Evolutionary conservation across 2,888 invertebrate species (phyloP), one percentile per base, ranked within the genome.

Genomic region (Diloba caeruleocephala): DNA sequence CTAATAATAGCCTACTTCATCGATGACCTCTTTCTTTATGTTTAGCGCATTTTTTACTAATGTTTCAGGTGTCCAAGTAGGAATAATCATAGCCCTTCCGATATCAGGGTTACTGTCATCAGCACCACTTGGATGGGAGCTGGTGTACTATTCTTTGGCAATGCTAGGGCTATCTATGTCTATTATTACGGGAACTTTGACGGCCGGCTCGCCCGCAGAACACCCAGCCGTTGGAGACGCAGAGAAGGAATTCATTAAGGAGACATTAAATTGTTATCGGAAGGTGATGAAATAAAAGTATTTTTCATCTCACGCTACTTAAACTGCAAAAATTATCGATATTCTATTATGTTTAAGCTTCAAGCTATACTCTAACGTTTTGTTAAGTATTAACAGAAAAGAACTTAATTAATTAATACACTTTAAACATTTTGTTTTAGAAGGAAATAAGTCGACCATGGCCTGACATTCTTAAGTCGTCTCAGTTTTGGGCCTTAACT

Each of bases 171-270:
- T 91, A 0, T 82, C 90, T 0, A 82, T 86, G 81, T 85, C 88
- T 0, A 78, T 81, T 0, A 58, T 89, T 6, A 86, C 88, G 65
- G 79, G 71, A 0, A 68, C 87, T 0, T 74, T 92, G 3, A 92
- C 92, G 0, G 84, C 90, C 0, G 82, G 83, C 41, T 67, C 84
- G 0, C 92, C 92, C 0, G 80, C 71, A 0, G 51, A 74, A 1
- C 92, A 92, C 28, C 87, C 79, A 12, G 92, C 92, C 0, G 73
- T 90, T 0, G 88, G 90, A 0, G 90, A 92, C 31, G 73, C 66
- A 0, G 92, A 92, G 58, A 88, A 86, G 21, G 89, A 91, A 25
- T 87, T 83, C 32, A 87, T 92, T 2, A 79, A 63, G n/a, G 85
- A 88, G 23, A 76, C 88, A 3, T 58, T 85, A 38, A 71, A 61